Percentiles rank a stretch among this genome's conserved stretches.
phyloP scores from a whole-genome alignment of 92 coral and sea anemone species.

The Umimayanthus chanpuru region DNA sequence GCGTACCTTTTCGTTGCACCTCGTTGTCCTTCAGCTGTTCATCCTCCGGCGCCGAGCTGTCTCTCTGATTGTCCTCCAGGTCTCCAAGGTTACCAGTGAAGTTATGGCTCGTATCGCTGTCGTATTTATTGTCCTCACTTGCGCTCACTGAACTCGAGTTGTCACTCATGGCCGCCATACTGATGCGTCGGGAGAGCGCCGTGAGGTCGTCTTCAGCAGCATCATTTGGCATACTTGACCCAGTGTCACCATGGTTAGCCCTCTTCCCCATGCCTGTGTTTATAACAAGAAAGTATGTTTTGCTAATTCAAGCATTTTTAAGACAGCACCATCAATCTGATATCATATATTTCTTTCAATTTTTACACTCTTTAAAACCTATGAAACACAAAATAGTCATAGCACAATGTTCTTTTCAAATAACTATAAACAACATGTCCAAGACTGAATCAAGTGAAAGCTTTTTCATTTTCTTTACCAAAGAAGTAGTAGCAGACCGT shows the following conservation, averaged over 20 bases:
- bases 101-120: constrained; percentile 88
- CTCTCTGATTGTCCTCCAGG: constrained; percentile 64
- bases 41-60: constrained; percentile 77
- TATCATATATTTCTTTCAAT: no score
- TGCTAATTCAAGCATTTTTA: no score
- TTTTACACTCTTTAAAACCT: no score
- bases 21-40: constrained; percentile 47
- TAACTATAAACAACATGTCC: no score
- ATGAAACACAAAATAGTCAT: no score
- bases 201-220: constrained; percentile 67
- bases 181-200: constrained; percentile 65
- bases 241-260: neutral
- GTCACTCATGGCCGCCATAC: constrained; percentile 71
- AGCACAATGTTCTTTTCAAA: no score
- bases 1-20: constrained; percentile 26
- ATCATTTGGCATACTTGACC: neutral
- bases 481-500: no score
- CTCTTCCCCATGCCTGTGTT: neutral
- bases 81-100: constrained; percentile 77
- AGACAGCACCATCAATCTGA: no score
- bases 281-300: neutral
- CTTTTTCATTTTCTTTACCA: no score
- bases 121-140: constrained; percentile 67
- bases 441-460: no score
- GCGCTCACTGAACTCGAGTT: constrained; percentile 51